phyloP scores from a whole-genome alignment of 1,140 invertebrate genomes.

The Drosophila triauraria region DNA sequence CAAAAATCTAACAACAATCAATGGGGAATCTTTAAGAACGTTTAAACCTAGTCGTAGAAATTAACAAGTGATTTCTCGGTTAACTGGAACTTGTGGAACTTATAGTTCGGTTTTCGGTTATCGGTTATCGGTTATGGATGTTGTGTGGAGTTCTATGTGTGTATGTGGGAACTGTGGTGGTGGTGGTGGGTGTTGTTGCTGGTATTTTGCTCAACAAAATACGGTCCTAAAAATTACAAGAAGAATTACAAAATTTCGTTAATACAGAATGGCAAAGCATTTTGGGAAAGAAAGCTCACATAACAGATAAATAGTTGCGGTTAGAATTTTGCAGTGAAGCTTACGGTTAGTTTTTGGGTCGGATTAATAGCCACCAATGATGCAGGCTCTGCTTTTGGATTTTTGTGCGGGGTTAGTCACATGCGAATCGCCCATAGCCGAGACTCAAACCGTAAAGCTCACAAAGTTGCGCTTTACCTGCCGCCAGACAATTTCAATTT shows the following conservation, averaged over 20 bases:
- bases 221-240: constrained; percentile 52
- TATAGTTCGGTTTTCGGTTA: constrained; percentile 32
- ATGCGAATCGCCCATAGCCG: constrained; percentile 24
- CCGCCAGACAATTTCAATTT: constrained; percentile 52
- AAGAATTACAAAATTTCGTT: constrained; percentile 41
- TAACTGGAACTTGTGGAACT: constrained; percentile 35
- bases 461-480: constrained; percentile 67
- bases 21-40: constrained; percentile 9
- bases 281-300: constrained; percentile 6
- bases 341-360: constrained; percentile 32
- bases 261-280: constrained; percentile 34
- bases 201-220: constrained; percentile 61
- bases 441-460: constrained; percentile 52
- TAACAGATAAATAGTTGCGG: constrained; percentile 4
- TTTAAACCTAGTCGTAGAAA: constrained; percentile 33
- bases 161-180: constrained; percentile 45
- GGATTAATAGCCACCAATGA: constrained; percentile 25
- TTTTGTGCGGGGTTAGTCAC: constrained; percentile 43
- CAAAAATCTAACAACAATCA: constrained; percentile 76
- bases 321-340: constrained; percentile 20
- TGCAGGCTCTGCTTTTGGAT: neutral
- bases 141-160: constrained; percentile 48
- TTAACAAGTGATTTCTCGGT: constrained; percentile 51
- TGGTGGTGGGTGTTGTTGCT: constrained; percentile 51
- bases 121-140: constrained; percentile 27